Evolutionary conservation across 1,140 invertebrate species (phyloP).

Genomic region (Sycophila sp.): DNA sequence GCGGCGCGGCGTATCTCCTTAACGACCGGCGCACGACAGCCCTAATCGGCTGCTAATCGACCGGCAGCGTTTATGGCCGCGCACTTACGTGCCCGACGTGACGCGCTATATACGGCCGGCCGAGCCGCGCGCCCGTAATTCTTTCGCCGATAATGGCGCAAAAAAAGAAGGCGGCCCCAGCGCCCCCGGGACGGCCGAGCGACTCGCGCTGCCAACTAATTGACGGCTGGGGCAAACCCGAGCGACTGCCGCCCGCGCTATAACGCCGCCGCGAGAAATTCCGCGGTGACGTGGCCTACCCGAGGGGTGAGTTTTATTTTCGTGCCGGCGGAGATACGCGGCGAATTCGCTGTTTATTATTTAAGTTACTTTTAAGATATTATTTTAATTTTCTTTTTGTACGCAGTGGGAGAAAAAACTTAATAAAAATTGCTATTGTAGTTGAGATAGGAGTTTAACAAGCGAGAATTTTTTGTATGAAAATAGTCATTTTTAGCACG

Average conservation of each 20-base stretch:
- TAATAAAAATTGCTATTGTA: no score
- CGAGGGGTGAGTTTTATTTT: not conserved
- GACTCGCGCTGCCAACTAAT: conserved; percentile 22
- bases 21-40: conserved; percentile 38
- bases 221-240: conserved; percentile 7
- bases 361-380: no score
- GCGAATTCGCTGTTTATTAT: no score
- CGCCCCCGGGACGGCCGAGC: not conserved
- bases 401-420: no score
- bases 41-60: conserved; percentile 44
- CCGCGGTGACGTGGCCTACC: not conserved
- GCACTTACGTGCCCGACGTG: not conserved
- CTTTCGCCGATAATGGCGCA: conserved; percentile 38
- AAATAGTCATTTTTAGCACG: no score
- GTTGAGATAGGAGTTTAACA: no score
- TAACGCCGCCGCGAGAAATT: conserved; percentile 3
- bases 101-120: conserved; percentile 1
- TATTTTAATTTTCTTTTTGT: no score
- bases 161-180: conserved; percentile 20
- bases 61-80: conserved; percentile 25
- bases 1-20: conserved; percentile 25
- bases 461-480: no score
- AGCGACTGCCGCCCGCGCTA: not conserved
- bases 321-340: not conserved
- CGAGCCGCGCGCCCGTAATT: conserved; percentile 31